Base-by-base conservation (phyloP, 2,888 invertebrate genomes). In the Syrista parreyssii region DNA sequence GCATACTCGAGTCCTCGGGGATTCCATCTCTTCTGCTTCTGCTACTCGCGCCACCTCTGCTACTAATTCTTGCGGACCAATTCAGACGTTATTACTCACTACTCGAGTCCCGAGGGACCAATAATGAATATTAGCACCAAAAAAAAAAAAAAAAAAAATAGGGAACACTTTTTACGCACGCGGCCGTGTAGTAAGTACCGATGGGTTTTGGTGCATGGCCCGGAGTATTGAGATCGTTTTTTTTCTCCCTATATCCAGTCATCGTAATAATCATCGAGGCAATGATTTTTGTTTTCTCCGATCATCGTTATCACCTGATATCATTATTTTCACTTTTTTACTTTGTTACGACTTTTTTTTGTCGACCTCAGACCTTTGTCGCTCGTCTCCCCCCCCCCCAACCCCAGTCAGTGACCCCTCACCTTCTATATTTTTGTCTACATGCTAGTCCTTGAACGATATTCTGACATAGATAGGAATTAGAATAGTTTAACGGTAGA, bases 161-260 rank as follows among this genome's bases (percentile, higher is more conserved):
- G 40, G 40, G 40, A 40, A 40, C 40, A 40, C 15, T 15, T 40
- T 40, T 40, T 40, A 40, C 40, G 40, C 36, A 75, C 31, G 74
- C 69, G 73, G 75, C 82, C 88, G 88, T 87, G 89, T 90, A 85
- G 90, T 90, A 90, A 90, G 90, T 90, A 90, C 89, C 40, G 86
- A 85, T 85, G 86, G 87, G 86, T 89, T 76, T 88, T 89, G 87
- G 88, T 89, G 89, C 89, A 89, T 89, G 89, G 86, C 85, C 87
- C 86, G 84, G 83, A 83, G 83, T 80, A 80, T 40, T 80, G 79
- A 83, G 81, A 82, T 81, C 81, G 35, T 79, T 78, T 82, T 76
- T 82, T 80, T 80, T 80, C 68, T 78, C 81, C 72, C 12, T 30
- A 69, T 30, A 69, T 32, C 69, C 69, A 69, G 40, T 40, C 40